Conservation (phyloP, 2,797 vertebrate genomes). For the Syndactyla subalaris region DNA sequence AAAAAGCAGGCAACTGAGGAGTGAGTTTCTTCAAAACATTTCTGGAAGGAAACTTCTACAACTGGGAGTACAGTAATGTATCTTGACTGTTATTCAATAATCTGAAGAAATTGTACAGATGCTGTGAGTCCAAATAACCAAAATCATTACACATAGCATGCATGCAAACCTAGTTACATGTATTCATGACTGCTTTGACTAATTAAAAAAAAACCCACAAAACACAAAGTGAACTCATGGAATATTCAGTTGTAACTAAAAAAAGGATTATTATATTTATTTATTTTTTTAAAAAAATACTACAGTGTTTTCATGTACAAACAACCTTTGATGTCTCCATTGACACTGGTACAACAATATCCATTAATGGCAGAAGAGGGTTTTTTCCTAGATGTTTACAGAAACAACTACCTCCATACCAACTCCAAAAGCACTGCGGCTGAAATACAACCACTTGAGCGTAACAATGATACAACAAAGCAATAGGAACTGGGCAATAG, state of each 20-base stretch:
- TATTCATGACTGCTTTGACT: neutral
- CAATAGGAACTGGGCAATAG: neutral
- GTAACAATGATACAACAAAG: neutral
- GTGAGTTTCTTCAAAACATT: neutral
- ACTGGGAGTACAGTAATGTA: neutral
- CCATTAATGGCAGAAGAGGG: neutral
- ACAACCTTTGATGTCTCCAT: neutral
- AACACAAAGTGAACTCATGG: too few species aligned
- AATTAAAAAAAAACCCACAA: neutral
- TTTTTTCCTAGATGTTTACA: neutral
- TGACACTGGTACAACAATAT: neutral
- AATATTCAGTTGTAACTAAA: neutral
- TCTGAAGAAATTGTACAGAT: neutral
- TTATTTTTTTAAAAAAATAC: neutral
- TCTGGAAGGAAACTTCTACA: neutral
- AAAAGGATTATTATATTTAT: neutral
- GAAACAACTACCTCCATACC: neutral
- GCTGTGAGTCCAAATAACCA: neutral
- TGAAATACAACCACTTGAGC: neutral
- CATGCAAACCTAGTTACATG: neutral
- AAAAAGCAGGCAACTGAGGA: neutral
- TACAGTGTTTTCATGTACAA: neutral
- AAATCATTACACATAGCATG: neutral
- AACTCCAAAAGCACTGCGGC: neutral
- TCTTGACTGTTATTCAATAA: neutral